Conservation (phyloP, 2,888 invertebrate genomes). For the Malthinus seriepunctatus region DNA sequence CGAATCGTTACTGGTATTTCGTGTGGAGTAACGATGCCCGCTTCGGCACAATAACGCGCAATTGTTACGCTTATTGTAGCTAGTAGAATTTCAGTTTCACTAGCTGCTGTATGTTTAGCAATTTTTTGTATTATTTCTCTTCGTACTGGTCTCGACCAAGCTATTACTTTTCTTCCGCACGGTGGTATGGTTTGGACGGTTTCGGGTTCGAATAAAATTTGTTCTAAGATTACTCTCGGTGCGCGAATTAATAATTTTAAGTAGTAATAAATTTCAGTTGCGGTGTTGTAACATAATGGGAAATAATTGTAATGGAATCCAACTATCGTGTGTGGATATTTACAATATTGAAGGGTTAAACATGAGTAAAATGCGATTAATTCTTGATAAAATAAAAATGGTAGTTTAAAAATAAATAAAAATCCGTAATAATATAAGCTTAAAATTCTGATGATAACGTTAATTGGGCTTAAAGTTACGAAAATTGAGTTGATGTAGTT, state of each 20-base stretch:
- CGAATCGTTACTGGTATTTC: constrained; percentile 66
- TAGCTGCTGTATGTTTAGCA: constrained; percentile 62
- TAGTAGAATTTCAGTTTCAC: constrained; percentile 66
- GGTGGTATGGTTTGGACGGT: constrained; percentile 65
- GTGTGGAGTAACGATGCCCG: constrained; percentile 57
- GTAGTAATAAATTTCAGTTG: constrained; percentile 54
- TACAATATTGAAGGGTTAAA: constrained; percentile 46
- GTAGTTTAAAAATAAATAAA: constrained; percentile 44
- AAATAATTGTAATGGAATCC: constrained; percentile 53
- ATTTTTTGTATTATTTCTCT: constrained; percentile 62
- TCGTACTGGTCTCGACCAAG: constrained; percentile 71
- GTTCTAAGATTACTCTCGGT: constrained; percentile 60
- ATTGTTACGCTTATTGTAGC: constrained; percentile 66
- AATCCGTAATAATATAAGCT: constrained; percentile 46
- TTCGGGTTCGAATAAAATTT: constrained; percentile 62
- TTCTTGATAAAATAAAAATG: constrained; percentile 53
- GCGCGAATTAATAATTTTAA: constrained; percentile 54
- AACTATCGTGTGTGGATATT: constrained; percentile 48
- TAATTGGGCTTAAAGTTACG: constrained; percentile 54
- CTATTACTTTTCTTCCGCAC: constrained; percentile 72
- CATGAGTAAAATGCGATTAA: constrained; percentile 52
- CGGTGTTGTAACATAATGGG: constrained; percentile 53
- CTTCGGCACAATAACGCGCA: constrained; percentile 64
- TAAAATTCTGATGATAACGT: constrained; percentile 47
- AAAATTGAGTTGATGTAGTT: constrained; percentile 50